These are phyloP conservation scores for Minunthozetes semirufus DNA, from an alignment of 2,888 invertebrate genomes.

Conservation along the genomic window DNA sequence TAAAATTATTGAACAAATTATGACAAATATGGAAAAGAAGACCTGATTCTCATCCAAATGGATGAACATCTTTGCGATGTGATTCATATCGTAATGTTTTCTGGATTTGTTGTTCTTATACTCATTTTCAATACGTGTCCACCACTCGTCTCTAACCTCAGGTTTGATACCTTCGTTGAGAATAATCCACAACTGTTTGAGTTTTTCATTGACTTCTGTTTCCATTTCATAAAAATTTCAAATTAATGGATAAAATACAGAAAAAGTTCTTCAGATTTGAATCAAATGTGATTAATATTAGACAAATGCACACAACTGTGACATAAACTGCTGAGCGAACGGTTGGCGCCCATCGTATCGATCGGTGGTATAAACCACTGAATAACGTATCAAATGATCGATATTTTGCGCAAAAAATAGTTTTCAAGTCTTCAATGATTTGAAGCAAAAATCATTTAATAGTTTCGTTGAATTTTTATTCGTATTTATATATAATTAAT, in stretches of 20 bases:
- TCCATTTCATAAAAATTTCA: background rate
- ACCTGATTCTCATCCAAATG: constrained; percentile 48
- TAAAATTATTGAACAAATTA: background rate
- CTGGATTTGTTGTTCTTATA: constrained; percentile 51
- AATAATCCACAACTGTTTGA: background rate
- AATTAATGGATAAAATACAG: too few species aligned
- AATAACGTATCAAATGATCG: too few species aligned
- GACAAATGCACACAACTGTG: background rate
- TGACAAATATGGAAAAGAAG: too few species aligned
- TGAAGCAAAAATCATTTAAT: too few species aligned
- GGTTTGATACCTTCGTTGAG: constrained; percentile 17
- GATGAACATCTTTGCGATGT: constrained; percentile 52
- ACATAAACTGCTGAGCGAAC: too few species aligned
- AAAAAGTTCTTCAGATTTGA: too few species aligned
- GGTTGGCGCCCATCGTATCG: background rate
- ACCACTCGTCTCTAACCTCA: constrained; percentile 49
- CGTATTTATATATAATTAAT: too few species aligned
- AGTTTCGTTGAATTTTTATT: too few species aligned
- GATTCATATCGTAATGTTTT: constrained; percentile 53
- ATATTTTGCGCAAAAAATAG: too few species aligned
- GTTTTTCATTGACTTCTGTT: background rate
- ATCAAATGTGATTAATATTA: background rate
- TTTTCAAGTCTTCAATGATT: too few species aligned
- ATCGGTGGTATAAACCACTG: background rate
- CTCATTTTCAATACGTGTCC: constrained; percentile 48